Evolutionary conservation across 2,888 invertebrate species (phyloP), one percentile per base, ranked within the genome.

Genomic region (Molanna angustata): DNA sequence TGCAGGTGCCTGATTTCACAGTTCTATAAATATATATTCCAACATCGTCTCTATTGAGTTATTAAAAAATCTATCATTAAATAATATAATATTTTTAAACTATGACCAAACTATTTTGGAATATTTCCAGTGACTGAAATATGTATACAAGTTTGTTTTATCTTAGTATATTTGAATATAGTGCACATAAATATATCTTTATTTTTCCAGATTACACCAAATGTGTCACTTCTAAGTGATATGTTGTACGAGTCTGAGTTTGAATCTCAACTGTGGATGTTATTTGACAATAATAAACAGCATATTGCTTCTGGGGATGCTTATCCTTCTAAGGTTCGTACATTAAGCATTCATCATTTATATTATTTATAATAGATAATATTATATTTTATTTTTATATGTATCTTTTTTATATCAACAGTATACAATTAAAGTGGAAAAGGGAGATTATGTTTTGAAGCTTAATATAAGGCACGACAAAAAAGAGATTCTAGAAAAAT

Each of bases 221-320:
- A 87, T 65, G 84, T 88, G 54, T 83, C 93, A 1, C 66, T 91
- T 52, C 78, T 99, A 31, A 90, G 90, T 68, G 87, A 91, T 65
- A 80, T 91, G 66, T 76, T 99, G 33, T 99, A 99, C 69, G 98
- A 99, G 72, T 90, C 89, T 0, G 95, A 96, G 72, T 94, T 88
- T 68, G 97, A 98, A 73, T 89, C 94, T 4, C 95, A 98, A 72
- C 79, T 98, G 69, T 97, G 97, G 95, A 91, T 96, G 89, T 65
- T 98, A 56, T 98, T 89, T 74, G 94, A 96, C 71, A 73, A 78
- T 52, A 91, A 92, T 71, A 98, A 98, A 72, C 89, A 92, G 65
- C 80, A 89, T 51, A 70, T 96, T 63, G 84, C 83, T 45, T 83
- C 86, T 57, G 95, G 96, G 1, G 95, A 96, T 71, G 94, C 95